Evolutionary conservation across 2,113 vertebrate species (phyloP).

Genomic region (Agapornis roseicollis): DNA sequence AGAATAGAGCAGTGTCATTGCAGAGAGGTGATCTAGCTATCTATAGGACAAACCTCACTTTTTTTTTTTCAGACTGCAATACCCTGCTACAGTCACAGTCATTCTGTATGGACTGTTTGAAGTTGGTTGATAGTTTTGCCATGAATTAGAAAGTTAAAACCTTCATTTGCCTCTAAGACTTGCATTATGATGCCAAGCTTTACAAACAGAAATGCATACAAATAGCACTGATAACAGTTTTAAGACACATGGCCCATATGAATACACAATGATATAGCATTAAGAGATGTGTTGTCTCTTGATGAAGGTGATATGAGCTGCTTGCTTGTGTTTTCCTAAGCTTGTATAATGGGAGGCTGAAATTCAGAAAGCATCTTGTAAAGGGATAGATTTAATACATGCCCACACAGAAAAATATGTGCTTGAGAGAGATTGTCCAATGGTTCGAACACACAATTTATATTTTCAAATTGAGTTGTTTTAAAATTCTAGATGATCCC

Average conservation of each 20-base stretch:
- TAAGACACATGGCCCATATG: not conserved
- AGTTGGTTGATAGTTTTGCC: not conserved
- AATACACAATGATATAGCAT: not conserved
- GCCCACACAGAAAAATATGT: not conserved
- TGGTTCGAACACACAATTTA: not conserved
- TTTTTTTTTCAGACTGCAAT: not conserved
- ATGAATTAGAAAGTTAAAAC: not conserved
- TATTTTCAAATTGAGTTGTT: not conserved
- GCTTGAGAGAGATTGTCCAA: not conserved
- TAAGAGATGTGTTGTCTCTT: not conserved
- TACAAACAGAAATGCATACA: not conserved
- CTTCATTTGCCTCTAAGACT: not conserved
- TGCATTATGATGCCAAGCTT: not conserved
- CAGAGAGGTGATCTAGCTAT: not conserved
- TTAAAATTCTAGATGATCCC: constrained; percentile 9
- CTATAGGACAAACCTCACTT: not conserved
- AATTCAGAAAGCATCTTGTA: not conserved
- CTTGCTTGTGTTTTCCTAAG: not conserved
- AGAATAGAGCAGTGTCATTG: not conserved
- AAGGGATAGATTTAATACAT: not conserved
- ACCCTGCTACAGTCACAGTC: not conserved
- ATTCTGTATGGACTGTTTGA: not conserved
- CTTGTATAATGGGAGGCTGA: not conserved
- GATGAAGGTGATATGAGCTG: not conserved
- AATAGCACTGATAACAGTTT: not conserved